A percentile compares a stretch with the other conserved stretches of the same genome.
Evolutionary conservation across 2,888 invertebrate genomes (phyloP).

Genomic region (Sinhomidia bicolor): DNA sequence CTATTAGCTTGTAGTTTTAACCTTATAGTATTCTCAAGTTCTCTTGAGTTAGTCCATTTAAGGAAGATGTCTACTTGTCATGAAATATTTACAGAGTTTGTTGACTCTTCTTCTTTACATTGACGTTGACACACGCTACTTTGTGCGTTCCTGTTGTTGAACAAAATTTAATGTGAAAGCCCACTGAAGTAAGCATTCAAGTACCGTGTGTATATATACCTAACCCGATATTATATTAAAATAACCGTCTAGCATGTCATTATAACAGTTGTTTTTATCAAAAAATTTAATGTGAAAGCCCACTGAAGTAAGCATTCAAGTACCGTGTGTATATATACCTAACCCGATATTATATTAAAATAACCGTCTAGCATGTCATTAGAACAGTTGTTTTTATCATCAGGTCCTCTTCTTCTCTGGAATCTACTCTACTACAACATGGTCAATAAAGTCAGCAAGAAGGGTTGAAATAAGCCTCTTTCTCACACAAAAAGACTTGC

Average conservation of each 20-base stretch:
- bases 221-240: too few relatives aligned
- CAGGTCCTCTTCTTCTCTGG: too few relatives aligned
- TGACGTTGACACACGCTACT: background rate
- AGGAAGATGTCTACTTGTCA: background rate
- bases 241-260: background rate
- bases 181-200: background rate
- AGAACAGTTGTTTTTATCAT: too few relatives aligned
- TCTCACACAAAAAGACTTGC: too few relatives aligned
- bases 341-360: too few relatives aligned
- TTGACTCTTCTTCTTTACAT: conserved; percentile 9
- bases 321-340: background rate
- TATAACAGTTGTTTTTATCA: too few relatives aligned
- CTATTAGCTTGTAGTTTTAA: background rate
- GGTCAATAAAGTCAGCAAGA: too few relatives aligned
- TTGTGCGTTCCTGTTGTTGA: background rate
- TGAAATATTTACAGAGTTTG: conserved; percentile 39
- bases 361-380: background rate
- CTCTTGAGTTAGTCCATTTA: background rate
- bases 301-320: background rate
- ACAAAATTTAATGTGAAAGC: conserved; percentile 13
- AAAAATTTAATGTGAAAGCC: conserved; percentile 16
- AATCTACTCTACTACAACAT: too few relatives aligned
- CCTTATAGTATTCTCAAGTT: background rate
- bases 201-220: background rate
- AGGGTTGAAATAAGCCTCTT: too few relatives aligned